Evolutionary conservation across 2,888 invertebrate species (phyloP).

Genomic region (Ernsta delagoae): DNA sequence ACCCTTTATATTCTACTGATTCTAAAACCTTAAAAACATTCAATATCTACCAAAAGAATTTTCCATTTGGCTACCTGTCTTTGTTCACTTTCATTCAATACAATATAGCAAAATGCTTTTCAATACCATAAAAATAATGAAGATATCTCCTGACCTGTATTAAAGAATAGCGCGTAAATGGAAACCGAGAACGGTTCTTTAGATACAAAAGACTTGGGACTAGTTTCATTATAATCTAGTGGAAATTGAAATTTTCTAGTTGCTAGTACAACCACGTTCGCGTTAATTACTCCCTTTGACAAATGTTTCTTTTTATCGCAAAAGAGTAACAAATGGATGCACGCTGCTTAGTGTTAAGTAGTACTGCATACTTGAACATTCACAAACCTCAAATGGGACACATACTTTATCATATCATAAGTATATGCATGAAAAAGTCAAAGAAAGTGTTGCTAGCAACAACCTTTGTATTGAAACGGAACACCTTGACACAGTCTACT

Average conservation of each 20-base stretch:
- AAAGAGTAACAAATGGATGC: background rate
- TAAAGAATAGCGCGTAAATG: constrained; percentile 12
- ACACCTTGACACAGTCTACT: too few species aligned
- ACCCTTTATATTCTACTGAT: background rate
- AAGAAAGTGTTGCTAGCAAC: too few species aligned
- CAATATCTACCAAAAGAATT: background rate
- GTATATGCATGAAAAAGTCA: too few species aligned
- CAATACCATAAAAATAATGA: constrained; percentile 7
- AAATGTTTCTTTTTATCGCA: background rate
- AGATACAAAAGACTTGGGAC: background rate
- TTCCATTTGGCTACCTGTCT: background rate
- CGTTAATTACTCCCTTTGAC: constrained; percentile 39
- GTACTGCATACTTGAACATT: too few species aligned
- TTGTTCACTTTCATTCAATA: background rate
- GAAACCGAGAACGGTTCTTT: constrained; percentile 3
- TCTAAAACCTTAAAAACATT: background rate
- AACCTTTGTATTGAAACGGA: too few species aligned
- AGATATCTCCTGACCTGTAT: constrained; percentile 17
- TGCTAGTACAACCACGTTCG: background rate
- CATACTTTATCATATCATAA: too few species aligned
- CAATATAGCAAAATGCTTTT: background rate
- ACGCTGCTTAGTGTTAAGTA: background rate
- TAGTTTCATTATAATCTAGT: constrained; percentile 41
- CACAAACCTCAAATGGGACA: too few species aligned
- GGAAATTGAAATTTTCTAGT: constrained; percentile 40